Base-by-base conservation (phyloP, 1,140 invertebrate genomes). In the Aphelinus atriplicis region DNA sequence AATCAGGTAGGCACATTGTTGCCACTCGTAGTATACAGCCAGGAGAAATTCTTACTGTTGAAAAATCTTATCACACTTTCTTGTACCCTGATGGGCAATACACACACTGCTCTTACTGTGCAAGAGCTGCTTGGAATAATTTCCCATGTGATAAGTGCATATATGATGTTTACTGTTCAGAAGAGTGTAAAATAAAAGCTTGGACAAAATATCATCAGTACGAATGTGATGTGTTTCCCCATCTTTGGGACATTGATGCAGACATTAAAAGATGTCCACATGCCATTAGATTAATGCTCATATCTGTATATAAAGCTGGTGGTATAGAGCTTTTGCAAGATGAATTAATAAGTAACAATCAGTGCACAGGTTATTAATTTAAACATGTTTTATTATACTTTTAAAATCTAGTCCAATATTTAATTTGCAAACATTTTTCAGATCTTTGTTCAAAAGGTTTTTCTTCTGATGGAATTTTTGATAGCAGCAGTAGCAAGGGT, bases 401-500 rank as follows among this genome's bases (percentile, higher is more conserved):
- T 43, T 4, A 60, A 60, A 60, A 43, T 60, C 58, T 7, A 10
- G 3, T 60, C 26, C 10, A 43, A 53, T 55, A 50, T 75, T 9
- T 47, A 42, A 26, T 46, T 45, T 5, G 10, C 1, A 51, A 7
- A 70, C 62, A 68, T 69, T 64, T 78, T 78, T 71, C 56, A 84
- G 82, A 84, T 83, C 66, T 72, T 57, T 78, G 79, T 48, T 81
- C 71, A 3, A 81, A 84, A 72, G 87, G 88, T 43, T 88, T 88
- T 76, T 82, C 85, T 75, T 71, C 86, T 53, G 51, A 53, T 77
- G 88, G 26, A 26, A 26, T 89, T 42, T 85, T 90, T 63, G 82
- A 88, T 71, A 88, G 90, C 64, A 73, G 90, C 90, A 1, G 87
- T 90, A 43, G 95, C 97, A 90, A 87, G 97, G 7, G 95, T 97